phyloP scores from a whole-genome alignment of 2,113 vertebrate species.

The Alectura lathami region DNA sequence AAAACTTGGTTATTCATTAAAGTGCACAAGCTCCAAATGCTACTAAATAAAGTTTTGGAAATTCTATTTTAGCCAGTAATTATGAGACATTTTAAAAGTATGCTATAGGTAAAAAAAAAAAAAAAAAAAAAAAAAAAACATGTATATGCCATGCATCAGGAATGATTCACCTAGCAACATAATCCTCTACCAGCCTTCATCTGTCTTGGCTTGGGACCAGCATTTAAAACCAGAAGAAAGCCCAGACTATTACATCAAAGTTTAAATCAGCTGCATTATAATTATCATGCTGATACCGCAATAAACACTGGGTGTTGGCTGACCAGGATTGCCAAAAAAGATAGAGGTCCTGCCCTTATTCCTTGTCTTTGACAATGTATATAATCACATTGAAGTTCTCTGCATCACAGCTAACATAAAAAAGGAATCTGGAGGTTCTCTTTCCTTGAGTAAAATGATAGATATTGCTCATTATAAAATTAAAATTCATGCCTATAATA shows the following conservation, averaged over 20 bases:
- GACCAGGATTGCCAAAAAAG: constrained; percentile 54
- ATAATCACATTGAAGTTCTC: constrained; percentile 43
- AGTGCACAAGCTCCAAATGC: neutral
- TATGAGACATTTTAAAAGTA: neutral
- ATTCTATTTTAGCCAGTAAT: neutral
- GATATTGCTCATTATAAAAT: neutral
- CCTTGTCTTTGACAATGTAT: constrained; percentile 13
- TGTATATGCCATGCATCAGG: neutral
- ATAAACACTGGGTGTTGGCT: constrained; percentile 65
- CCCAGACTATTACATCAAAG: constrained; percentile 48
- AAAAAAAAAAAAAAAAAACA: neutral
- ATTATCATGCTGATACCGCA: constrained; percentile 55
- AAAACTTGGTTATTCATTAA: neutral
- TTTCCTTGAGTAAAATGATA: neutral
- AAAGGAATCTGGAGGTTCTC: neutral
- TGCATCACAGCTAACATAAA: neutral
- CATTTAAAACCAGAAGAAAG: constrained; percentile 36
- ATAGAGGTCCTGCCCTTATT: constrained; percentile 62
- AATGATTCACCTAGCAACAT: constrained; percentile 55
- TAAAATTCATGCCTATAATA: neutral
- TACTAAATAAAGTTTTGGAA: neutral
- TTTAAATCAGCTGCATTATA: constrained; percentile 70
- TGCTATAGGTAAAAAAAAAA: neutral
- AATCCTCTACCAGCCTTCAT: constrained; percentile 37
- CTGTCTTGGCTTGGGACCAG: constrained; percentile 22